Evolutionary conservation across 2,113 vertebrate genomes (phyloP), one percentile per base, ranked within the genome.

Genomic region (Grantiella picta): DNA sequence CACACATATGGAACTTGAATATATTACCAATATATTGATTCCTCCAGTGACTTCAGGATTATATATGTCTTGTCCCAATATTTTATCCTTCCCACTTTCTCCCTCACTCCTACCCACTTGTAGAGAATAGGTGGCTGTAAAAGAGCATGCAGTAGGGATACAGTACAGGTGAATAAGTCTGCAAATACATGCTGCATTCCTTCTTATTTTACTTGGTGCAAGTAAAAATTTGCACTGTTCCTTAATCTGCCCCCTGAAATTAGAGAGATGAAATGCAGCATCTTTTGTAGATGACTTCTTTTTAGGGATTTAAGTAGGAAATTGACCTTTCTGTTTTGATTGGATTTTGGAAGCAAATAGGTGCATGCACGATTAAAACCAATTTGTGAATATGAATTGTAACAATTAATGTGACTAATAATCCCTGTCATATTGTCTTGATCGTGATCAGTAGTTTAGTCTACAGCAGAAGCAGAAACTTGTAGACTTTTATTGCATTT

Each of bases 1-100:
- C 18, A 79, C n/a, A 57, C 50, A 54, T 29, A 71, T 49, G 69
- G 78, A 92, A 93, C 75, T 92, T 91, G 68, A 86, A 91, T 96
- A 59, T 61, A 85, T 82, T 83, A 70, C 68, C 17, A 47, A 52
- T 70, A 35, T 89, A 71, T 76, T 71, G 69, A 71, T 85, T 80
- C 93, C 57, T 76, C 24, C 44, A 28, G 22, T 92, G 68, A 60
- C 35, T 96, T 89, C 47, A 73, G 82, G 65, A 57, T 89, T 92
- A 94, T 68, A 36, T 75, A 72, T 22, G 96, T 73, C 60, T 77
- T 63, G 29, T 72, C 42, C n/a, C n/a, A 49, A 21, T 92, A 76
- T 92, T 96, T 82, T 29, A 79, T 56, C 40, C 49, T 91, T 96
- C 71, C 24, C 61, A 56, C 61, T 79, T 84, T 66, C 40, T n/a